These are phyloP conservation scores for Haliclona indistincta DNA, from an alignment of 37 sponge, comb jelly and placozoan species.

Conservation along the genomic window DNA sequence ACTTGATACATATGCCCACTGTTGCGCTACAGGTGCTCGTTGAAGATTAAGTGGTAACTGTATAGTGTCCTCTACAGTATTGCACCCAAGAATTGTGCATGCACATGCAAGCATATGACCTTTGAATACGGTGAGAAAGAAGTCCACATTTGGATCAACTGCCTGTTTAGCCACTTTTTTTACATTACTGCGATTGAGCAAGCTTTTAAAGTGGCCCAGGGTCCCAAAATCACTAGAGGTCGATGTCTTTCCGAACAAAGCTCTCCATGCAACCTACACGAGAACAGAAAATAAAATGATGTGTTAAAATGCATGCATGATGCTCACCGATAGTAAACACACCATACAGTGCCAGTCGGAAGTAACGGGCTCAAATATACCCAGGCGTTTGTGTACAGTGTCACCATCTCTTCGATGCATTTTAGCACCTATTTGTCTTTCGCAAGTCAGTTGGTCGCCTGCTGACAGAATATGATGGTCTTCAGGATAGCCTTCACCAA, in stretches of 20 bases:
- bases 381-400: constrained; percentile 15
- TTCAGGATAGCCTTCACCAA: constrained; percentile 6
- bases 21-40: too few relatives aligned
- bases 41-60: too few relatives aligned
- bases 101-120: constrained; percentile 26
- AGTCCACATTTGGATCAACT: too few relatives aligned
- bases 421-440: constrained; percentile 18
- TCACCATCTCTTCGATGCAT: constrained; percentile 18
- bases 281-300: too few relatives aligned
- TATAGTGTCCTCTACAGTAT: too few relatives aligned
- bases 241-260: background rate
- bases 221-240: constrained; percentile 40
- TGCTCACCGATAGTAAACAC: constrained; percentile 7
- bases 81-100: constrained; percentile 1
- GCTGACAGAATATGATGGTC: constrained; percentile 23
- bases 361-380: constrained; percentile 11
- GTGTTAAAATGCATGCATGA: too few relatives aligned
- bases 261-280: constrained; percentile 40
- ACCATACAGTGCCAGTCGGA: constrained; percentile 48
- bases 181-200: constrained; percentile 3
- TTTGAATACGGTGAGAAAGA: constrained; percentile 2
- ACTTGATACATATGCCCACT: background rate
- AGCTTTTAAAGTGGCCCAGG: constrained; percentile 5
- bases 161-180: constrained; percentile 16
- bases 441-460: constrained; percentile 46